Evolutionary conservation across 2,113 vertebrate species (phyloP).

Genomic region (Rhinopithecus roxellana): DNA sequence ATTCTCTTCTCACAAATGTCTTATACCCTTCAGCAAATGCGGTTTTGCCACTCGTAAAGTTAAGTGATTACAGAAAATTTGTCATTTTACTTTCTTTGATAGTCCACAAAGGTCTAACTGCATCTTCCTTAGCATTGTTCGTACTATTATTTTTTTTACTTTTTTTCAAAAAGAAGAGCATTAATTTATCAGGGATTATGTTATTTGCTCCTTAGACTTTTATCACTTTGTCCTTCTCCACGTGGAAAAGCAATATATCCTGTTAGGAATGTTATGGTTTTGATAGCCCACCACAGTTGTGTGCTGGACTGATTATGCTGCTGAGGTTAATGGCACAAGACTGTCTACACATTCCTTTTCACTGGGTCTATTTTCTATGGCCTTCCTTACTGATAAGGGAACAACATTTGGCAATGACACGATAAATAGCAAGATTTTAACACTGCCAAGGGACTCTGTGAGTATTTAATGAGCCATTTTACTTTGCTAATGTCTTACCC

Average conservation of each 20-base stretch:
- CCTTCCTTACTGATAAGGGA: constrained; percentile 46
- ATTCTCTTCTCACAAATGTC: not conserved
- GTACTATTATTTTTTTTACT: not conserved
- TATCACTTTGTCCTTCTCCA: not conserved
- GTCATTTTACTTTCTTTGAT: not conserved
- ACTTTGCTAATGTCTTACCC: constrained; percentile 58
- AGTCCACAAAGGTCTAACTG: not conserved
- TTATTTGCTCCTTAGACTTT: not conserved
- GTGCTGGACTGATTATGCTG: not conserved
- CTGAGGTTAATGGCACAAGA: constrained; percentile 46
- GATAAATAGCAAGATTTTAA: constrained; percentile 64
- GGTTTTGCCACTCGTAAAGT: not conserved
- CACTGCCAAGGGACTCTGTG: constrained; percentile 55
- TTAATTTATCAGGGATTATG: not conserved
- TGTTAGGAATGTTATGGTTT: constrained; percentile 29
- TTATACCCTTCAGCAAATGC: not conserved
- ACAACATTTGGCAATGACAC: constrained; percentile 51
- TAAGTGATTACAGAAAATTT: not conserved
- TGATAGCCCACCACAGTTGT: not conserved
- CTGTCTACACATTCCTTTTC: constrained; percentile 39
- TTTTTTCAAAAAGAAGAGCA: not conserved
- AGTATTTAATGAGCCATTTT: constrained; percentile 68
- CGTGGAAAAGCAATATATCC: not conserved
- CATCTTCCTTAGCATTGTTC: not conserved
- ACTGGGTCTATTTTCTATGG: not conserved